Base-by-base conservation (phyloP, 2,113 vertebrate genomes). In the Malurus melanocephalus region DNA sequence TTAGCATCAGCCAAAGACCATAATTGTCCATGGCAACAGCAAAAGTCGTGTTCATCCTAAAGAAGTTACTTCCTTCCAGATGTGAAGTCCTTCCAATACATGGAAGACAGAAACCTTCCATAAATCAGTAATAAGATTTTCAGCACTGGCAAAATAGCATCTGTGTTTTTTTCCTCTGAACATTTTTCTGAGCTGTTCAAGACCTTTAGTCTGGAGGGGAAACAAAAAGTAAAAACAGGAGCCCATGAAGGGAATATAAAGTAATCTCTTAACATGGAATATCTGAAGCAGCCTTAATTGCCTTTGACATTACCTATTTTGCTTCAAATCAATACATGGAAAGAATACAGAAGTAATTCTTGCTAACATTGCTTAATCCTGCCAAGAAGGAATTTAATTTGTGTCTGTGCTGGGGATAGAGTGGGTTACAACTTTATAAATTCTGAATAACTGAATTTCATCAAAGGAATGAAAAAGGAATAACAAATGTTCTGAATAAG, bases 321-420 rank as follows among this genome's bases (percentile, higher is more conserved):
- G 33, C 38, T 87, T 92, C 81, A 69, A 49, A 87, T 61, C 66
- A 86, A 68, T 72, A 86, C 28, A 38, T 35, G 62, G 62, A 86
- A 93, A 78, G 10, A 56, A 80, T 51, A 73, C 28, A 65, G 32
- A 75, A 53, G 33, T 72, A 65, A 84, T 78, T 81, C 59, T 68
- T 79, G 33, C 53, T 92, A 72, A 51, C 19, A 27, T 46, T 56
- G 13, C 21, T 79, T 76, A 89, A 73, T 75, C n/a, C 33, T 80
- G 55, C 40, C 77, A 81, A 65, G 62, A 90, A 76, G n/a, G 48
- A 91, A 87, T 68, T 68, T 45, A 75, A 85, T 81, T 93, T 89
- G 26, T 8, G 32, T 85, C 79, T 89, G 16, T 79, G 42, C 42
- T 85, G 22, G 46, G 38, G 33, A 88, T 42, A 65, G 48, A 80